A percentile compares a stretch with the other conserved stretches of the same genome.
phyloP scores from a whole-genome alignment of 2,113 vertebrate genomes.

The Aphyosemion australe region DNA sequence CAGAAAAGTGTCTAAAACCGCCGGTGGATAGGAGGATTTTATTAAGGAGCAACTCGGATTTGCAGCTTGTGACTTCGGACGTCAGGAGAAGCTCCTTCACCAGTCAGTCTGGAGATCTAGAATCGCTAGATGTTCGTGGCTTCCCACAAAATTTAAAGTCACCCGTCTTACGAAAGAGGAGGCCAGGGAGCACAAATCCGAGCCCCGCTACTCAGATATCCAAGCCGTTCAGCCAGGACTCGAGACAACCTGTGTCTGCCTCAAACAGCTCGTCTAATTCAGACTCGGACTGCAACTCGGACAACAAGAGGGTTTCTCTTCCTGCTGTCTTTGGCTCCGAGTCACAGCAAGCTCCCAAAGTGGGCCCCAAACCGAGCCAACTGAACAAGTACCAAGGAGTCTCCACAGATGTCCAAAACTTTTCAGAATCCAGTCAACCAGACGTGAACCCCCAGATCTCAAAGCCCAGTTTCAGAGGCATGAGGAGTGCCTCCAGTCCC shows the following conservation, averaged over 20 bases:
- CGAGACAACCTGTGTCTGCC: background rate
- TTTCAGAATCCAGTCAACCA: constrained; percentile 64
- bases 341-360: constrained; percentile 60
- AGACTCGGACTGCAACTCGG: constrained; percentile 46
- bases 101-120: constrained; percentile 32
- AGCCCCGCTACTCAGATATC: background rate
- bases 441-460: constrained; percentile 8
- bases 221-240: background rate
- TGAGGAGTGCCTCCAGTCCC: constrained; percentile 66
- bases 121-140: constrained; percentile 19
- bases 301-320: constrained; percentile 26
- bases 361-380: constrained; percentile 58
- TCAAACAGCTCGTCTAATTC: constrained; percentile 49
- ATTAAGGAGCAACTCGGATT: constrained; percentile 24
- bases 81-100: constrained; percentile 18
- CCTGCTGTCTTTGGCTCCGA: constrained; percentile 21
- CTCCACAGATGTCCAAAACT: constrained; percentile 42
- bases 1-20: background rate
- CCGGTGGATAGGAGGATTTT: background rate
- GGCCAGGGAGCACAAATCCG: constrained; percentile 38
- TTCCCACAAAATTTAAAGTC: constrained; percentile 62
- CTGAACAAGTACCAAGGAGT: constrained; percentile 29
- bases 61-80: constrained; percentile 16
- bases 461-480: constrained; percentile 47
- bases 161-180: constrained; percentile 57